Conservation (phyloP, 2,888 invertebrate genomes). For the Tipula confusa region DNA sequence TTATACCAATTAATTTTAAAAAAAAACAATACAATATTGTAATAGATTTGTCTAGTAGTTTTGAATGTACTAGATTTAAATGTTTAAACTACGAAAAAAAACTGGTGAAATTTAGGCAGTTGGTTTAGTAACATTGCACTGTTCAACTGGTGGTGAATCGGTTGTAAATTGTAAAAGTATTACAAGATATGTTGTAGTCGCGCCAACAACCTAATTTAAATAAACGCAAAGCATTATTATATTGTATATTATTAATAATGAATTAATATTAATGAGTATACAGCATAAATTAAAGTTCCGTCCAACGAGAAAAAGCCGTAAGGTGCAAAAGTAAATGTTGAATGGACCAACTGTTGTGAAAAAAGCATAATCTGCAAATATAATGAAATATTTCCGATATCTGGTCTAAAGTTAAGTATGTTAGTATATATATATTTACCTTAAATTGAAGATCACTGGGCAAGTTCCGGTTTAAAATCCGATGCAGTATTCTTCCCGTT, state of each 20-base stretch:
- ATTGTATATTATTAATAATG: background rate
- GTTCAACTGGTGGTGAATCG: background rate
- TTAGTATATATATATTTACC: background rate
- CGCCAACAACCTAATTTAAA: constrained; percentile 16
- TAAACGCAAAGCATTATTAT: no score
- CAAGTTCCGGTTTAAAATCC: background rate
- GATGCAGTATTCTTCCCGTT: background rate
- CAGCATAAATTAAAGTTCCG: constrained; percentile 28
- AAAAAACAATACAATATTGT: background rate
- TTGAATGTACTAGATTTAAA: background rate
- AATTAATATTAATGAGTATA: background rate
- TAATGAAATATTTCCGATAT: no score
- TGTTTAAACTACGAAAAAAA: no score
- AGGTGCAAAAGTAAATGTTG: background rate
- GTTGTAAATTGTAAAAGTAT: constrained; percentile 26
- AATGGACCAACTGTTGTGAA: background rate
- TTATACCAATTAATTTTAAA: background rate
- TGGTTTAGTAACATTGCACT: background rate
- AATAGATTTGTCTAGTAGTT: background rate
- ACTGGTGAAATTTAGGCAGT: no score
- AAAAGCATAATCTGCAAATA: constrained; percentile 1
- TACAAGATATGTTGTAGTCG: constrained; percentile 29
- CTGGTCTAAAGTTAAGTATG: no score
- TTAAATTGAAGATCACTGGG: background rate
- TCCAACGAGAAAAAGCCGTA: constrained; percentile 27